These are phyloP conservation scores for Buceros bicornis DNA, from an alignment of 2,797 vertebrate species.

Conservation along the genomic window DNA sequence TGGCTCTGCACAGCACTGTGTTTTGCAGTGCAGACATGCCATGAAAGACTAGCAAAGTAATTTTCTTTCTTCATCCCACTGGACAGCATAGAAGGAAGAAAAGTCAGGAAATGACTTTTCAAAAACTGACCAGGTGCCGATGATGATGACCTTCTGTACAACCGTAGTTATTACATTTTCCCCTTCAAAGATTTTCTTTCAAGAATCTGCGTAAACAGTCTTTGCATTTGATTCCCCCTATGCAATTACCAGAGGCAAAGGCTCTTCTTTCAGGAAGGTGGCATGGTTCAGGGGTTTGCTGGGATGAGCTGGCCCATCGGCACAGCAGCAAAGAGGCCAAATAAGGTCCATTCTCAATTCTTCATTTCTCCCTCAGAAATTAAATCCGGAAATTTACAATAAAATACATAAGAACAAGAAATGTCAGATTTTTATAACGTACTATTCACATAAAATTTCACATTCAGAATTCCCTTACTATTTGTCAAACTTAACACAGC, in stretches of 20 bases:
- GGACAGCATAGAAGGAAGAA: neutral
- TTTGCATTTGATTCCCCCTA: neutral
- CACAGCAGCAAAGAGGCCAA: neutral
- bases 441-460: neutral
- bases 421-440: neutral
- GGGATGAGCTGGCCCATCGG: neutral
- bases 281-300: neutral
- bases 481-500: neutral
- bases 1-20: neutral
- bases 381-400: neutral
- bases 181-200: neutral
- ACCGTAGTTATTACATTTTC: neutral
- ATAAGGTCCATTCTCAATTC: neutral
- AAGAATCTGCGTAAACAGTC: neutral
- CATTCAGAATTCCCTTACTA: neutral
- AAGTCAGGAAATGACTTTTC: neutral
- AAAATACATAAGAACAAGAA: neutral
- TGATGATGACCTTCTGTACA: neutral
- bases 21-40: neutral
- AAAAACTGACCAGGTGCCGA: neutral
- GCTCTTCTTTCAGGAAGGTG: neutral
- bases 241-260: neutral
- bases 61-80: neutral
- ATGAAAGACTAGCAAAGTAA: neutral
- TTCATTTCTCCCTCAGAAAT: neutral